Evolutionary conservation across 1,140 invertebrate species (phyloP).

Genomic region (Eupeodes corollae): DNA sequence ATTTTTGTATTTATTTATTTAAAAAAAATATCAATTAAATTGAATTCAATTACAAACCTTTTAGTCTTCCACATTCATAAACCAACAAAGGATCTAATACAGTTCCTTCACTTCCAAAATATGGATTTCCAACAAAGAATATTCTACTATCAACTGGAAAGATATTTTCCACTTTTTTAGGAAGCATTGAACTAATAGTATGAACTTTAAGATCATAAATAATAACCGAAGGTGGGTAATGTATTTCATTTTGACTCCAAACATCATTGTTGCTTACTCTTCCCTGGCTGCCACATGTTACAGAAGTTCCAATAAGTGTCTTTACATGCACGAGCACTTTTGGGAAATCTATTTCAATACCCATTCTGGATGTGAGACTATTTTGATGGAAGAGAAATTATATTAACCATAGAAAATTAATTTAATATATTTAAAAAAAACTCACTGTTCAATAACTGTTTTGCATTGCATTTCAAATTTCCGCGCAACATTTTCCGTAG

Average conservation of each 20-base stretch:
- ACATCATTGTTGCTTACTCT: slow-evolving; percentile 16
- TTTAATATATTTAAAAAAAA: background rate
- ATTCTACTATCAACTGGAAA: slow-evolving; percentile 54
- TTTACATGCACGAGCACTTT: slow-evolving; percentile 61
- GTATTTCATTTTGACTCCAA: slow-evolving; percentile 14
- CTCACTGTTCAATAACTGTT: slow-evolving; percentile 25
- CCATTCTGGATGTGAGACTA: slow-evolving; percentile 52
- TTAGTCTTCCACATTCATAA: slow-evolving; percentile 24
- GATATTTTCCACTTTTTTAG: slow-evolving; percentile 50
- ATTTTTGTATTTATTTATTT: slow-evolving; percentile 3
- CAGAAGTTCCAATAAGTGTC: slow-evolving; percentile 55
- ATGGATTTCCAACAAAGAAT: slow-evolving; percentile 66
- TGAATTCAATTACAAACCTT: slow-evolving; percentile 12
- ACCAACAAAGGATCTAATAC: slow-evolving; percentile 40
- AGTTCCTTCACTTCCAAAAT: slow-evolving; percentile 68
- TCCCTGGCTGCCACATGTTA: slow-evolving; percentile 42
- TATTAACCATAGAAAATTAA: background rate
- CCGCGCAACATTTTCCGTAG: slow-evolving; percentile 11
- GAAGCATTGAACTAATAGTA: slow-evolving; percentile 12
- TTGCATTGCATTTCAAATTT: slow-evolving; percentile 20
- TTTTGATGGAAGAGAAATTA: slow-evolving; percentile 15
- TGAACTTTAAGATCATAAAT: slow-evolving; percentile 16
- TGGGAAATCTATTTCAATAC: slow-evolving; percentile 64
- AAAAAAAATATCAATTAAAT: slow-evolving; percentile 5
- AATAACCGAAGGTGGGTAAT: slow-evolving; percentile 57